Evolutionary conservation across 2,797 vertebrate species (phyloP), one percentile per base, ranked within the genome.

Genomic region (Galagoides demidoff): DNA sequence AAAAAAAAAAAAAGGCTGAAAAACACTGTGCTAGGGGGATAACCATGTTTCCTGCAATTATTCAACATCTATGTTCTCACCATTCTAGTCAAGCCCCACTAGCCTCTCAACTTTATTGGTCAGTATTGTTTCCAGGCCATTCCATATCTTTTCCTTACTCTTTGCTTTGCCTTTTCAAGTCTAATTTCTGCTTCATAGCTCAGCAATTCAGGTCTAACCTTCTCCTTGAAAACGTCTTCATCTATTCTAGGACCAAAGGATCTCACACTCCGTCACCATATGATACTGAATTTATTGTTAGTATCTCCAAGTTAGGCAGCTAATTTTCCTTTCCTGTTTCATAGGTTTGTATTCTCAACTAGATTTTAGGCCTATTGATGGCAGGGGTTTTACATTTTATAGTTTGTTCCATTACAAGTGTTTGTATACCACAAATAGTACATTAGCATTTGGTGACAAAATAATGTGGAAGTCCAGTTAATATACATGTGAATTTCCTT

Each of bases 51-150:
- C 92, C 86, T 88, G 68, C 76, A 81, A 92, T 94, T 95, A 92
- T 96, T 96, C 61, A 90, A 82, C 79, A 86, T 83, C 64, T 82
- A 22, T 84, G 59, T 96, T 96, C 79, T 94, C 92, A 96, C 57
- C 34, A 73, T 95, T 96, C 55, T 73, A 81, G 59, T 89, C 34
- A 93, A 92, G 71, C 66, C 31, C 29, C 66, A 78, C 55, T 71
- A 63, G 27, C 14, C 19, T 16, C 17, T 92, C 37, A n/a, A 66
- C 17, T 34, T 94, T 89, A 93, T 66, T 81, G 39, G 61, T 85
- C 49, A 85, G 71, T 70, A 77, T 94, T 96, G 79, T 93, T 96
- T 97, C 57, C 70, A 96, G 71, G 59, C 37, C 25, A 84, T 84
- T 89, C 64, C 19, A 22, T 45, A 52, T 85, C 84, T 94, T 96